phyloP scores from a whole-genome alignment of 2,113 vertebrate species.

The Cyphotilapia sp. region DNA sequence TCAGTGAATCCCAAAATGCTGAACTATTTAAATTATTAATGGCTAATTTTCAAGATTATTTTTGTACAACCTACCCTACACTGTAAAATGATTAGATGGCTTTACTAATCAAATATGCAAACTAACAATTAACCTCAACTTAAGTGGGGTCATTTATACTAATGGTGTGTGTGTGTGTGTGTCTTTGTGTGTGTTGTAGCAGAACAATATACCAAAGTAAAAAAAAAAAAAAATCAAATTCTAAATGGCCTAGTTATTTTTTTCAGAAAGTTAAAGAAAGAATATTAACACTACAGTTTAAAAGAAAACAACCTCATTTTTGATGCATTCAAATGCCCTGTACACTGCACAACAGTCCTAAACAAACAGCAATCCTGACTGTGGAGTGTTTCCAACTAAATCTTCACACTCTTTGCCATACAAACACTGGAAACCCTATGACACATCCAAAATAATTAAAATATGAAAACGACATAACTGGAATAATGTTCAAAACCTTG shows the following conservation, averaged over 20 bases:
- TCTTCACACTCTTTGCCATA: neutral
- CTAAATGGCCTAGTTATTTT: neutral
- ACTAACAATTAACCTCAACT: neutral
- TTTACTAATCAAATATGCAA: neutral
- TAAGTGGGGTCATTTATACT: neutral
- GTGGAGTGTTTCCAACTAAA: neutral
- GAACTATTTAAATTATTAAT: neutral
- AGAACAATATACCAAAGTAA: neutral
- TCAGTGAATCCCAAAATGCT: neutral
- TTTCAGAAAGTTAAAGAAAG: neutral
- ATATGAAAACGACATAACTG: neutral
- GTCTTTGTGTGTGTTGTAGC: neutral
- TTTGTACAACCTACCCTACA: neutral
- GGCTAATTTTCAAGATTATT: neutral
- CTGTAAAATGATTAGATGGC: neutral
- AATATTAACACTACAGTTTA: neutral
- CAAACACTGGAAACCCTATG: neutral
- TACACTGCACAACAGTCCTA: neutral
- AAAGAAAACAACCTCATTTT: neutral
- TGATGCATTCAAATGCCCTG: neutral
- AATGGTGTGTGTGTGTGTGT: neutral
- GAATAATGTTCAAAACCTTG: neutral
- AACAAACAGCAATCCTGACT: neutral
- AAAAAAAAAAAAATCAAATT: neutral
- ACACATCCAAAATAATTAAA: neutral